A percentile compares a stretch with the other conserved stretches of the same genome.
These are phyloP conservation scores for Watsonalla cultraria DNA, from an alignment of 2,888 invertebrate species.

Conservation along the genomic window DNA sequence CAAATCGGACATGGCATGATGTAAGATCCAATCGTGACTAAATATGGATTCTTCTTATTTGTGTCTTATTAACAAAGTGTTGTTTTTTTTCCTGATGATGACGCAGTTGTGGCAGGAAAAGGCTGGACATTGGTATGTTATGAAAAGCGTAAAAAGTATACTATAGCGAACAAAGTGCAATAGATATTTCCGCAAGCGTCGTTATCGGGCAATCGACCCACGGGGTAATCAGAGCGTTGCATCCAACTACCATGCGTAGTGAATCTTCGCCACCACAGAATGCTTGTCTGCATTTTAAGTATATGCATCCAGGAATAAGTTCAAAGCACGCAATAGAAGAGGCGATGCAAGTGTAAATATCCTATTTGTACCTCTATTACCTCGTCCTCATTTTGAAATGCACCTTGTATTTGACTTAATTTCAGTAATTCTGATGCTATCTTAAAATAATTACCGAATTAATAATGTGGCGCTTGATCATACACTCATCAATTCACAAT, in stretches of 20 bases:
- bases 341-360: not conserved
- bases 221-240: conserved; percentile 43
- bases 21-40: conserved; percentile 45
- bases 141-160: not conserved
- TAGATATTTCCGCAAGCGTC: conserved; percentile 33
- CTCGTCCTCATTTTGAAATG: no score
- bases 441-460: no score
- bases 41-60: conserved; percentile 32
- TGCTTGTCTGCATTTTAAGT: not conserved
- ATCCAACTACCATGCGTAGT: conserved; percentile 30
- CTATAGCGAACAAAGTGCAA: conserved; percentile 14
- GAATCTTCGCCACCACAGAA: conserved; percentile 18
- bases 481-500: not conserved
- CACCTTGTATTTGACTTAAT: no score
- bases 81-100: conserved; percentile 30
- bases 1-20: conserved; percentile 47
- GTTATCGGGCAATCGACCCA: conserved; percentile 38
- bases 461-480: not conserved
- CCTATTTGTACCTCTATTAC: no score
- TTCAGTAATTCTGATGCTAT: no score
- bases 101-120: no score
- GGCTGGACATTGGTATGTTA: not conserved
- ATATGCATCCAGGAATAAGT: not conserved
- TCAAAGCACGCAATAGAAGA: not conserved
- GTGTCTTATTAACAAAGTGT: conserved; percentile 26